A percentile compares a stretch with the other conserved stretches of the same genome.
Conservation (phyloP, 92 coral and sea anemone genomes). For the Porites divaricata region DNA sequence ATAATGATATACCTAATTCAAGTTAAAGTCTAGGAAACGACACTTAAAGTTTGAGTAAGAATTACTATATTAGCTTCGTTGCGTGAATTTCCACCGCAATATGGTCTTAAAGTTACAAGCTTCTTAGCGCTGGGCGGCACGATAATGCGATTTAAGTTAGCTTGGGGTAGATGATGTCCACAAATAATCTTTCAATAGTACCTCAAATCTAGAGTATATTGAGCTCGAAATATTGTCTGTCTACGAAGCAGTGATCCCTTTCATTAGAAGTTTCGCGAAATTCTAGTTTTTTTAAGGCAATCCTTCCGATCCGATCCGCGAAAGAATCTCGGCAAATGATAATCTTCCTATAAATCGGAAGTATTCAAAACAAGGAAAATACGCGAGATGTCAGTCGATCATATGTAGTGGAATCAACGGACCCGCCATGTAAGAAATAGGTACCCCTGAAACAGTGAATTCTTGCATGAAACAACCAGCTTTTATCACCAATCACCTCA, state of each 20-base stretch:
- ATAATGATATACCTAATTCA: not conserved
- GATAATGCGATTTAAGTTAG: constrained; percentile 32
- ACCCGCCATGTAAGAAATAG: not conserved
- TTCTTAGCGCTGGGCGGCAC: constrained; percentile 25
- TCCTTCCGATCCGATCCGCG: not conserved
- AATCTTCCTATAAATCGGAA: not conserved
- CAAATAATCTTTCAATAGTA: constrained; percentile 22
- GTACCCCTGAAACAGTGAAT: too few relatives aligned
- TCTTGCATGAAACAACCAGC: too few relatives aligned
- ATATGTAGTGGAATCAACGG: not conserved
- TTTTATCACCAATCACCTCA: too few relatives aligned
- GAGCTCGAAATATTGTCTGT: constrained; percentile 7
- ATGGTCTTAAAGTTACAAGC: constrained; percentile 12
- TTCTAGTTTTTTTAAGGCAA: too few relatives aligned
- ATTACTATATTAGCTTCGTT: not conserved
- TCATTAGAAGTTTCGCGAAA: not conserved
- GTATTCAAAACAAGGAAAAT: not conserved
- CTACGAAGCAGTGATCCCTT: not conserved
- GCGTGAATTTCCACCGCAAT: constrained; percentile 22
- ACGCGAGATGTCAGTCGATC: not conserved
- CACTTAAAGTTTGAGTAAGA: too few relatives aligned
- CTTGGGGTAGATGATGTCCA: constrained; percentile 5
- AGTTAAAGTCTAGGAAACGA: not conserved
- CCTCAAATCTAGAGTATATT: too few relatives aligned
- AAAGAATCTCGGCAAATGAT: not conserved